Percentiles rank a stretch among this genome's conserved stretches.
These are phyloP conservation scores for Thecocarcelia acutangulata DNA, from an alignment of 2,888 invertebrate genomes.

Conservation along the genomic window DNA sequence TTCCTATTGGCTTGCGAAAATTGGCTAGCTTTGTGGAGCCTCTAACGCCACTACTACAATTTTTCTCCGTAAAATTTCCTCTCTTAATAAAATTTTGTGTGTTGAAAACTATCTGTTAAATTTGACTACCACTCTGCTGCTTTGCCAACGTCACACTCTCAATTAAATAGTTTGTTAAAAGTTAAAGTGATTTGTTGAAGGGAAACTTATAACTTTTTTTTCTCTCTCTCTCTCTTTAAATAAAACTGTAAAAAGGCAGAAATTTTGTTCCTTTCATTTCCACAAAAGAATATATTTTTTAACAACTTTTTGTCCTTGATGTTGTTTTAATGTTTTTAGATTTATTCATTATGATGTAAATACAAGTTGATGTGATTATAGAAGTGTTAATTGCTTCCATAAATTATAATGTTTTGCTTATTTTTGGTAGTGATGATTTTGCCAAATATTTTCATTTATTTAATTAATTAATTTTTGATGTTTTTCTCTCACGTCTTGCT, in stretches of 20 bases:
- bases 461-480: neutral
- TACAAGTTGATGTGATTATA: slow-evolving; percentile 58
- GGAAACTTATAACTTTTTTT: slow-evolving; percentile 8
- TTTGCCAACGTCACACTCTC: slow-evolving; percentile 11
- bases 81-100: too few species aligned
- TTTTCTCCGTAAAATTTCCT: too few species aligned
- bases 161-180: slow-evolving; percentile 32
- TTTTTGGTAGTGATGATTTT: slow-evolving; percentile 1
- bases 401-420: slow-evolving; percentile 36
- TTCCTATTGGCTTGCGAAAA: too few species aligned
- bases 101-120: too few species aligned
- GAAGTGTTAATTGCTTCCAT: slow-evolving; percentile 65
- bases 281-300: too few species aligned
- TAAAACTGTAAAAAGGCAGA: slow-evolving; percentile 5
- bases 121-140: slow-evolving; percentile 3
- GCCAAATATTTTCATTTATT: neutral
- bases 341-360: slow-evolving; percentile 44
- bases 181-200: slow-evolving; percentile 59
- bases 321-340: slow-evolving; percentile 22
- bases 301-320: neutral
- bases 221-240: neutral
- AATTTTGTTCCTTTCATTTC: slow-evolving; percentile 1
- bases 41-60: too few species aligned
- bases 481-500: too few species aligned
- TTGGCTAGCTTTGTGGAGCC: too few species aligned